Percentiles rank a stretch among this genome's conserved stretches.
These are phyloP conservation scores for Neolamprologus variostigma DNA, from an alignment of 2,113 vertebrate genomes.

Conservation along the genomic window DNA sequence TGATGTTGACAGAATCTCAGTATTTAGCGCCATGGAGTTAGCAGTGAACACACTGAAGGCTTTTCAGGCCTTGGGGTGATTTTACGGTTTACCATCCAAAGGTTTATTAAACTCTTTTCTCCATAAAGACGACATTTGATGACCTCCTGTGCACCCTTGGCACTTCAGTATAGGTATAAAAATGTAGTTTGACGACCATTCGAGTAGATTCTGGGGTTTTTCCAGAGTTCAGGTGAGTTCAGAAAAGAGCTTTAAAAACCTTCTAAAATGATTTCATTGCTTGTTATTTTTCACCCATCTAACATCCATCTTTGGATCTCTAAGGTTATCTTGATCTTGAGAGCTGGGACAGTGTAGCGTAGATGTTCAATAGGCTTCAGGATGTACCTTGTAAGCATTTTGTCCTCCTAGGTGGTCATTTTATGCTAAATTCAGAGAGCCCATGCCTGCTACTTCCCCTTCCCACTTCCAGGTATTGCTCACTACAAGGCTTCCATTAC, in stretches of 20 bases:
- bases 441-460: not conserved
- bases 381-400: not conserved
- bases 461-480: not conserved
- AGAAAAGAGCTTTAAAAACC: not conserved
- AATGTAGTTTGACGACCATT: not conserved
- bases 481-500: not conserved
- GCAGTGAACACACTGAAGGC: not conserved
- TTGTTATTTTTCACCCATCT: not conserved
- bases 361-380: not conserved
- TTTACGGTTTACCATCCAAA: not conserved
- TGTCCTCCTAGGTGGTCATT: not conserved
- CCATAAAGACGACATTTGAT: not conserved
- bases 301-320: not conserved
- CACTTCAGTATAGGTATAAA: not conserved
- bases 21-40: not conserved
- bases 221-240: not conserved
- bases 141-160: not conserved
- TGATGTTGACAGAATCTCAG: not conserved
- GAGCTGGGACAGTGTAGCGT: not conserved
- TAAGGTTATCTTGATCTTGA: not conserved
- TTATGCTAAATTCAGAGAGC: not conserved
- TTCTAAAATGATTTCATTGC: not conserved
- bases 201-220: not conserved
- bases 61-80: not conserved
- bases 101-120: not conserved